Percentiles rank a stretch among this genome's conserved stretches.
Conservation (phyloP, 2,888 invertebrate species). For the Volucella zonaria region DNA sequence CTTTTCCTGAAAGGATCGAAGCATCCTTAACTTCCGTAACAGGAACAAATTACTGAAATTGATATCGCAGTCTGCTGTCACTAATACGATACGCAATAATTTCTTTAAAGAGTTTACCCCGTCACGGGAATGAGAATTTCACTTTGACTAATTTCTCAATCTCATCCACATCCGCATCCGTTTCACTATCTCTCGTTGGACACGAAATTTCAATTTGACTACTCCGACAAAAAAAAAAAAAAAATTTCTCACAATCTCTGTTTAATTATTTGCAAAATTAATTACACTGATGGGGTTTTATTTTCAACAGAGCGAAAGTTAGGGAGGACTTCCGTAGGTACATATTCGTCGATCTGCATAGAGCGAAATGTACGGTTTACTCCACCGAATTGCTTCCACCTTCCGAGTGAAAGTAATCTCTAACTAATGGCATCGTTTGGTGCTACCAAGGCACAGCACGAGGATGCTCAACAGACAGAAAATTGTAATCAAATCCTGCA, state of each 20-base stretch:
- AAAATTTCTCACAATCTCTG: constrained; percentile 38
- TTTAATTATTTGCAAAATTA: constrained; percentile 63
- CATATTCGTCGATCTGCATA: background rate
- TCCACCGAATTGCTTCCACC: constrained; percentile 3
- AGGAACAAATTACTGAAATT: too few relatives aligned
- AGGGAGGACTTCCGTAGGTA: background rate
- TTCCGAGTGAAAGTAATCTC: constrained; percentile 44
- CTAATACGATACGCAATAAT: too few relatives aligned
- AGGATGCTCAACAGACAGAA: constrained; percentile 36
- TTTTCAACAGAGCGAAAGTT: background rate
- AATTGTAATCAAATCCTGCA: constrained; percentile 65
- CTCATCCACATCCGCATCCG: too few relatives aligned
- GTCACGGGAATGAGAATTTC: too few relatives aligned
- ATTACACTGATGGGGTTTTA: constrained; percentile 61
- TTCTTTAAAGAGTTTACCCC: too few relatives aligned
- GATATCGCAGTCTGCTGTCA: too few relatives aligned
- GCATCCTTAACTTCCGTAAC: too few relatives aligned
- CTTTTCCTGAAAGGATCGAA: too few relatives aligned
- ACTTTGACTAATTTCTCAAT: too few relatives aligned
- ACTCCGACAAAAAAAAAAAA: background rate
- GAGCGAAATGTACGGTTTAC: background rate
- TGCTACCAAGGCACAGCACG: background rate
- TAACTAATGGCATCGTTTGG: background rate
- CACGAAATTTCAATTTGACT: constrained; percentile 32
- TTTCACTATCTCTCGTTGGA: background rate